Percentiles rank a stretch among this genome's conserved stretches.
These are phyloP conservation scores for Ecdyonurus torrentis DNA, from an alignment of 2,888 invertebrate species.

Conservation along the genomic window DNA sequence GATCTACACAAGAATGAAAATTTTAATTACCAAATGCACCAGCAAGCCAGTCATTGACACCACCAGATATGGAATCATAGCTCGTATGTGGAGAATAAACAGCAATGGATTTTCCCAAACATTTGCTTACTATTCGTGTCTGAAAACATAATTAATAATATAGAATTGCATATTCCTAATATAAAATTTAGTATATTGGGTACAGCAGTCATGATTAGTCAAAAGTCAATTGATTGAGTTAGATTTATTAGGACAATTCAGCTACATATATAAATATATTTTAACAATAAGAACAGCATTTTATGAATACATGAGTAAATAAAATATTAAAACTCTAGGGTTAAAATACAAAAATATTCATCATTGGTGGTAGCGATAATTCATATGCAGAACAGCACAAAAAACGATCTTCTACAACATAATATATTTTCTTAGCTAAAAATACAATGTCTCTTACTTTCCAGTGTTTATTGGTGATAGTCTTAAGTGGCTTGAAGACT, in stretches of 20 bases:
- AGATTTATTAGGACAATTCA: no score
- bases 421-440: conserved; percentile 9
- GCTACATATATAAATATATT: no score
- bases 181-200: no score
- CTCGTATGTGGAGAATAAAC: conserved; percentile 88
- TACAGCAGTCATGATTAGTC: no score
- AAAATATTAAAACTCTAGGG: background rate
- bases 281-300: background rate
- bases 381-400: background rate
- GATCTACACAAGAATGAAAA: background rate
- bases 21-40: conserved; percentile 37
- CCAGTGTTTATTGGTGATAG: conserved; percentile 44
- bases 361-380: background rate
- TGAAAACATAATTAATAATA: no score
- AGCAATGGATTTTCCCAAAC: conserved; percentile 70
- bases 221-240: no score
- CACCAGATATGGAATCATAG: conserved; percentile 67
- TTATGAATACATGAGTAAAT: conserved; percentile 5
- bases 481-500: conserved; percentile 70
- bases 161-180: no score
- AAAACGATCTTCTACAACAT: background rate
- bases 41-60: conserved; percentile 89
- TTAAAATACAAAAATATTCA: no score
- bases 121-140: conserved; percentile 60
- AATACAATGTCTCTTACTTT: no score